A percentile compares a stretch with the other conserved stretches of the same genome.
phyloP scores from a whole-genome alignment of 2,113 vertebrate genomes.

The Anguilla japonica region DNA sequence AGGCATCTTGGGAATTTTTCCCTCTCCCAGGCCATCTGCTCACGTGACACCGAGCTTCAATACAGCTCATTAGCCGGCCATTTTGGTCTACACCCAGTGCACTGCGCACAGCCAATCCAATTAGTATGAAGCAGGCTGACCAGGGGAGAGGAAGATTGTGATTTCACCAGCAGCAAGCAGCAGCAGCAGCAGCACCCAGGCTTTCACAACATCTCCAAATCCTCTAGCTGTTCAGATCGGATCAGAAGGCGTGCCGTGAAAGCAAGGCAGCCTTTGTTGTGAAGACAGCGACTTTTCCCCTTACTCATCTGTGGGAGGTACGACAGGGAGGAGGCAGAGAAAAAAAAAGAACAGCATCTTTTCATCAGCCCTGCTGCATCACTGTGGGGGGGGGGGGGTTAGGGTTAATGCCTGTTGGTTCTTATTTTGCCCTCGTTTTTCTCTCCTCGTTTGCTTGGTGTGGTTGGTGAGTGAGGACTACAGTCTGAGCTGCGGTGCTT shows the following conservation, averaged over 20 bases:
- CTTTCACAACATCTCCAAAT: slow-evolving; percentile 52
- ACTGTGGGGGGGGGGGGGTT: slow-evolving; percentile 20
- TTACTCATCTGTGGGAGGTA: slow-evolving; percentile 47
- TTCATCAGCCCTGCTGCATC: slow-evolving; percentile 40
- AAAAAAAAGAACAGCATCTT: slow-evolving; percentile 41
- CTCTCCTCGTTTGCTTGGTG: slow-evolving; percentile 38
- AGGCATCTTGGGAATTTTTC: slow-evolving; percentile 70
- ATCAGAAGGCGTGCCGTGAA: slow-evolving; percentile 24
- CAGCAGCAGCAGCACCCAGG: not conserved
- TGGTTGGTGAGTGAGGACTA: slow-evolving; percentile 26
- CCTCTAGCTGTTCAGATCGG: slow-evolving; percentile 37
- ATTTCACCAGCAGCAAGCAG: slow-evolving; percentile 39
- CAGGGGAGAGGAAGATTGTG: slow-evolving; percentile 55
- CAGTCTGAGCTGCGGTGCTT: not conserved
- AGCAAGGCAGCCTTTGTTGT: slow-evolving; percentile 43
- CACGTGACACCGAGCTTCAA: slow-evolving; percentile 86
- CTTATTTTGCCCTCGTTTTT: slow-evolving; percentile 26
- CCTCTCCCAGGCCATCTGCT: slow-evolving; percentile 69
- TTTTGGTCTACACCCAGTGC: slow-evolving; percentile 95
- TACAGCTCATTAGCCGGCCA: slow-evolving; percentile 88
- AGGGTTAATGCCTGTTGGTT: slow-evolving; percentile 45
- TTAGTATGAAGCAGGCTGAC: slow-evolving; percentile 61
- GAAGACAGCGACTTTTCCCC: slow-evolving; percentile 45
- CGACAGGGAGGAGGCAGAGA: slow-evolving; percentile 40
- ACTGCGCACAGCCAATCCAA: slow-evolving; percentile 80